Conservation (phyloP, 2,797 vertebrate species). For the Syngnathus rostellatus region DNA sequence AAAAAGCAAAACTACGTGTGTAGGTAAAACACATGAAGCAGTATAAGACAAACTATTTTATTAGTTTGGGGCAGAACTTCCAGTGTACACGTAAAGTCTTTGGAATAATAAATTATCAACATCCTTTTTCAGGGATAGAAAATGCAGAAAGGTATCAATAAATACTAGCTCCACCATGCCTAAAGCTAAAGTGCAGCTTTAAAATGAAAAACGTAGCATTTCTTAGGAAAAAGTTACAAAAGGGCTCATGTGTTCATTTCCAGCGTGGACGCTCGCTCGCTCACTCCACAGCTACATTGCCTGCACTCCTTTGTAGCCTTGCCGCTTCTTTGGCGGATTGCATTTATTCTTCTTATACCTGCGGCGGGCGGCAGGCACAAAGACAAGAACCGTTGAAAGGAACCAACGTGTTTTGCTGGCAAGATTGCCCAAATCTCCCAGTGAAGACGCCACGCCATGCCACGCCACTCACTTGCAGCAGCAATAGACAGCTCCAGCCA, state of each 20-base stretch:
- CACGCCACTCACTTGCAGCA: slow-evolving; percentile 55
- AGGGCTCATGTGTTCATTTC: neutral
- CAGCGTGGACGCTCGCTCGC: neutral
- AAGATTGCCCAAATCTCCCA: neutral
- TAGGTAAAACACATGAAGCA: neutral
- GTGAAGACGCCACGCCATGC: slow-evolving; percentile 28
- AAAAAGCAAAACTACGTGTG: neutral
- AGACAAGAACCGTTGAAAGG: neutral
- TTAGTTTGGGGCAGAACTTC: slow-evolving; percentile 4
- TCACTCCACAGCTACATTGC: slow-evolving; percentile 23
- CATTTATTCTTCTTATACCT: slow-evolving; percentile 57
- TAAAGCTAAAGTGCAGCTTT: neutral
- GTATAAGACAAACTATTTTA: neutral
- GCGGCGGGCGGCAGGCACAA: slow-evolving; percentile 9
- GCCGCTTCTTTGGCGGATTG: slow-evolving; percentile 27
- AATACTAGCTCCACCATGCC: slow-evolving; percentile 1
- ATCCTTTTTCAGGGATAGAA: neutral
- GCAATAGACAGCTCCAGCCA: slow-evolving; percentile 53
- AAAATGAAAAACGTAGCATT: neutral
- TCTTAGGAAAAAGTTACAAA: neutral
- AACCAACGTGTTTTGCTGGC: neutral
- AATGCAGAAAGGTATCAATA: slow-evolving; percentile 3
- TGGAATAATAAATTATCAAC: slow-evolving; percentile 1
- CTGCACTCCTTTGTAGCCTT: slow-evolving; percentile 50
- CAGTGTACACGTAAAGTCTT: neutral